Conservation (phyloP, 2,888 invertebrate species). For the Dioctria rufipes region DNA sequence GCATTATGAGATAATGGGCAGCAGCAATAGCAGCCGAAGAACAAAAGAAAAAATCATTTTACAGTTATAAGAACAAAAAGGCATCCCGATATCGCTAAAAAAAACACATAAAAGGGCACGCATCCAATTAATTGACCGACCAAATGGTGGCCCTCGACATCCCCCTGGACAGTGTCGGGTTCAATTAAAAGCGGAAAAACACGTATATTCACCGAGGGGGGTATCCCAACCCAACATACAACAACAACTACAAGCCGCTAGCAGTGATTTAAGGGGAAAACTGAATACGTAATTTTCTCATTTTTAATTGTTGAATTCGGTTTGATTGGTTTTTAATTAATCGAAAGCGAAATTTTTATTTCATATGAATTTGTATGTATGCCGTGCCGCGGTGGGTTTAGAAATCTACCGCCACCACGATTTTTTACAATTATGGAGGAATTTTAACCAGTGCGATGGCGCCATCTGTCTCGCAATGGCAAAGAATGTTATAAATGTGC, state of each 20-base stretch:
- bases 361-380: neutral
- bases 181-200: slow-evolving; percentile 31
- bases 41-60: neutral
- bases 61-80: slow-evolving; percentile 21
- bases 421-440: no score
- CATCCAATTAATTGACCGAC: slow-evolving; percentile 35
- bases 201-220: neutral
- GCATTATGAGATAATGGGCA: no score
- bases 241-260: neutral
- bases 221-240: neutral
- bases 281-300: slow-evolving; percentile 4
- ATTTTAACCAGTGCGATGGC: no score
- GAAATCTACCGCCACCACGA: neutral
- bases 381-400: neutral
- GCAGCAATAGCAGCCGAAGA: no score
- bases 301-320: slow-evolving; percentile 24
- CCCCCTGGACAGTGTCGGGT: neutral
- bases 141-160: slow-evolving; percentile 35
- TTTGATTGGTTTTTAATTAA: slow-evolving; percentile 46
- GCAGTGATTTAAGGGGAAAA: neutral
- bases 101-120: slow-evolving; percentile 7
- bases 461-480: no score
- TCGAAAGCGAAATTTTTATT: slow-evolving; percentile 5
- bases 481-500: no score
- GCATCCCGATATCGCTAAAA: neutral